A percentile compares a stretch with the other conserved stretches of the same genome.
Evolutionary conservation across 2,113 vertebrate species (phyloP).

Genomic region (Chauna torquata): DNA sequence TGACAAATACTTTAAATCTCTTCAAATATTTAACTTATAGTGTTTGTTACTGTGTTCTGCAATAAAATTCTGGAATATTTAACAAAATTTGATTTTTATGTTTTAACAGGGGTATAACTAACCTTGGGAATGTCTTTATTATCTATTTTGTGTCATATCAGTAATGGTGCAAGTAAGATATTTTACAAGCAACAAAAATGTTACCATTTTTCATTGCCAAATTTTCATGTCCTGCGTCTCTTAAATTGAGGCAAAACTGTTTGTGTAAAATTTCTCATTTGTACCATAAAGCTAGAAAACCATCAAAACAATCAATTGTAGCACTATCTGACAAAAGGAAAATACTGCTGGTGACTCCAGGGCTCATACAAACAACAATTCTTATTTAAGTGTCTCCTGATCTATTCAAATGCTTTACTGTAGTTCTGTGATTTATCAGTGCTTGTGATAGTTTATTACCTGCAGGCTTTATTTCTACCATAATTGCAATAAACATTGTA

Average conservation of each 20-base stretch:
- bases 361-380: background rate
- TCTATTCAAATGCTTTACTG: background rate
- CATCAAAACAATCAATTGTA: background rate
- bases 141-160: background rate
- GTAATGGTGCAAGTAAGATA: background rate
- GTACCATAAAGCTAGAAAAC: background rate
- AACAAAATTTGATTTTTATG: background rate
- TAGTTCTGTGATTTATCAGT: background rate
- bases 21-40: background rate
- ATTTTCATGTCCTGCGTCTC: background rate
- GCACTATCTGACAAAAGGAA: background rate
- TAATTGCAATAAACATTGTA: constrained; percentile 4
- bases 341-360: constrained; percentile 13
- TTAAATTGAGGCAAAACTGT: background rate
- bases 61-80: background rate
- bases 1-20: background rate
- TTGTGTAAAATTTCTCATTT: background rate
- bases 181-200: background rate
- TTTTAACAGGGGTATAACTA: background rate
- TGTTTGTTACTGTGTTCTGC: background rate
- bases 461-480: background rate
- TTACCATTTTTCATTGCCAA: background rate
- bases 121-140: background rate
- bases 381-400: background rate
- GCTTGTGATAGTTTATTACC: background rate